phyloP scores from a whole-genome alignment of 2,113 vertebrate species.

The Gila orcuttii region DNA sequence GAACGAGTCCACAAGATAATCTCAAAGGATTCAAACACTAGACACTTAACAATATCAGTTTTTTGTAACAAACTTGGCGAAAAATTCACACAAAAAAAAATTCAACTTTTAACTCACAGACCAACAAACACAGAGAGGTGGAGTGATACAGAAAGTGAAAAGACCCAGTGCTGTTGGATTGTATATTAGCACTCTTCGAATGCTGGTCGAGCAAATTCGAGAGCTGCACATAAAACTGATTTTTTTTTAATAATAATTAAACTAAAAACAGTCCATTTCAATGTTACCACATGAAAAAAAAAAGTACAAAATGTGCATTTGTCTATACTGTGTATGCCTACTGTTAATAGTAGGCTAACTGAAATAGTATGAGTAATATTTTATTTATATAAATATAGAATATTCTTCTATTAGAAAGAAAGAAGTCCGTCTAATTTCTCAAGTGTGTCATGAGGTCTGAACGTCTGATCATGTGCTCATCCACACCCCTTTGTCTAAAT shows the following conservation, averaged over 20 bases:
- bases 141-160: background rate
- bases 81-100: background rate
- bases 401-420: background rate
- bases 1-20: background rate
- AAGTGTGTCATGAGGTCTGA: background rate
- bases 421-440: background rate
- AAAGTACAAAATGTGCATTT: background rate
- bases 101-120: background rate
- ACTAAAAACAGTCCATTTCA: background rate
- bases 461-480: constrained; percentile 4
- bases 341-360: background rate
- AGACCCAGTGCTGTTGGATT: background rate
- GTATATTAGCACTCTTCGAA: background rate
- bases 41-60: no score
- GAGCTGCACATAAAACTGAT: no score
- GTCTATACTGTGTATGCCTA: no score
- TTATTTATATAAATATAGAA: background rate
- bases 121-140: background rate
- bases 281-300: background rate
- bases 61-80: background rate
- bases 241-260: no score
- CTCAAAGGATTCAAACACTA: no score
- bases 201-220: background rate
- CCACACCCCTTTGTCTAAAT: background rate
- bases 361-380: background rate